Base-by-base conservation (phyloP, 2,113 vertebrate genomes). In the Apodemus sylvaticus region DNA sequence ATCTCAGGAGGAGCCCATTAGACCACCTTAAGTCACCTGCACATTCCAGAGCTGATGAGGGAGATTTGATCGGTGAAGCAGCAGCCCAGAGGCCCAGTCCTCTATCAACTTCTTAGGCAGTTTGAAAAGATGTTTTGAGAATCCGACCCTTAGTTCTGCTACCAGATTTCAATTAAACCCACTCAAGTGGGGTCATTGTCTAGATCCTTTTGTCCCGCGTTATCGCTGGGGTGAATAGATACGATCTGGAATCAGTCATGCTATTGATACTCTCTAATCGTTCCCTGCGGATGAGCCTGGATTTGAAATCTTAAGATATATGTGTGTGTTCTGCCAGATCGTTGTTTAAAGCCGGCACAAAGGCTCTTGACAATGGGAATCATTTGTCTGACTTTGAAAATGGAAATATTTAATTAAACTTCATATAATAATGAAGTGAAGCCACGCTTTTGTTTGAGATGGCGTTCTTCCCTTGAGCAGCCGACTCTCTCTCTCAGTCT, bases 321-420 rank as follows among this genome's bases (percentile, higher is more conserved):
- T 16, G 7, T 94, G 79, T 93, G 1, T 89, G 73, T 85, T 94
- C 51, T 77, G 31, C 58, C 71, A 71, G 48, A 53, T 58, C 71
- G 36, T 55, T 16, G n/a, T 78, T 96, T 95, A 66, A 93, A 93
- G 87, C 62, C 55, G 39, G 36, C 48, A 90, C 48, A 91, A 94
- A 94, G 66, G 8, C 76, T 74, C 94, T 90, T 73, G 11, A 74
- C 97, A 94, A 94, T 92, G 86, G 96, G 89, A 42, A 91, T 95
- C 90, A 95, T 94, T 93, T 96, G 90, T 68, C 48, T 97, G 66
- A 92, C 94, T 97, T 97, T 89, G 66, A 94, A 97, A 97, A 95
- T 89, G 92, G 79, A 96, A 97, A 94, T 94, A 95, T 95, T 97
- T 96, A 96, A 92, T 97, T 96, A 97, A 96, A 92, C 60, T 79